Conservation (phyloP, 2,797 vertebrate genomes). For the Phaenicophaeus curvirostris region DNA sequence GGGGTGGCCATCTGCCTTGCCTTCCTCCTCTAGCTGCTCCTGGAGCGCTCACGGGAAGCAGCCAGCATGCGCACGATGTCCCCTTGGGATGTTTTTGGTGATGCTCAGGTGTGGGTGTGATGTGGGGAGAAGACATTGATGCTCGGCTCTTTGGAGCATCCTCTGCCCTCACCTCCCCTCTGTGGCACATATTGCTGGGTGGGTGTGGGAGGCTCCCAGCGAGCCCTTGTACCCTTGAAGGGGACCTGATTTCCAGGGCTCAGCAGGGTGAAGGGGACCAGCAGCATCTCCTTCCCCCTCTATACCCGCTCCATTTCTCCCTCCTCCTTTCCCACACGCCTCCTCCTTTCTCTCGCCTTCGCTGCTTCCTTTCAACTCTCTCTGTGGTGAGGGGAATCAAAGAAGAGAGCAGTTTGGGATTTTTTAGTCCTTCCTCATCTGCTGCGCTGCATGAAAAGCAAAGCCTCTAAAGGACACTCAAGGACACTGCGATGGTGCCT, state of each 20-base stretch:
- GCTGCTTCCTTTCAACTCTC: neutral
- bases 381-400: neutral
- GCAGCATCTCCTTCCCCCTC: neutral
- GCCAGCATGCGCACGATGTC: fast-evolving
- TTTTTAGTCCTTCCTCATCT: neutral
- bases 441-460: constrained; percentile 17
- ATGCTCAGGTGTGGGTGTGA: neutral
- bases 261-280: neutral
- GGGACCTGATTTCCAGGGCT: neutral
- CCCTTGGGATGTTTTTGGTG: neutral
- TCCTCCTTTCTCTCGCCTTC: neutral
- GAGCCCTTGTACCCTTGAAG: neutral
- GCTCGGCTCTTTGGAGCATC: fast-evolving
- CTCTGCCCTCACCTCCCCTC: neutral
- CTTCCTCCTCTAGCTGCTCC: neutral
- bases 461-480: constrained; percentile 50
- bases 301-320: neutral
- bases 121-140: neutral
- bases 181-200: fast-evolving
- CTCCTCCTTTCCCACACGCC: neutral
- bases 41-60: fast-evolving
- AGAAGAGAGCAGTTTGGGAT: constrained; percentile 23
- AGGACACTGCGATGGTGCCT: constrained; percentile 3
- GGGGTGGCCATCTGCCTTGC: fast-evolving
- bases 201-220: fast-evolving